Conservation (phyloP, 2,113 vertebrate genomes). For the Salvelinus alpinus region DNA sequence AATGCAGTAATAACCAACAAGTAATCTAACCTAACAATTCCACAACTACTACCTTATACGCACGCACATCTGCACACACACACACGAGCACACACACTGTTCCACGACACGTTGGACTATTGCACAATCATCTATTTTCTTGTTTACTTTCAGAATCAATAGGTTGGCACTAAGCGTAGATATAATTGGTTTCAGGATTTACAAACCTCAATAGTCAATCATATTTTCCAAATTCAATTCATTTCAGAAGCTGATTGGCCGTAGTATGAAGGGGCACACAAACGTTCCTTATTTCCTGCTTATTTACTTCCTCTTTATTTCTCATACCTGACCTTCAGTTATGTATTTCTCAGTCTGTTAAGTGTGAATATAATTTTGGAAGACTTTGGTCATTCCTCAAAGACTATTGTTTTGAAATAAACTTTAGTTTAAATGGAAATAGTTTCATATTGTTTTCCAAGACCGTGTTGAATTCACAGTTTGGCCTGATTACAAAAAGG, state of each 20-base stretch:
- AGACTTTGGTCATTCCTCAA: not conserved
- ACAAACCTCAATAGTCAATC: not conserved
- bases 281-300: not conserved
- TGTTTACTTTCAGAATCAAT: not conserved
- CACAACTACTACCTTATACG: no score
- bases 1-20: no score
- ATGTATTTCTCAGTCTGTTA: not conserved
- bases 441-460: not conserved
- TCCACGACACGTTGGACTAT: not conserved
- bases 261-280: not conserved
- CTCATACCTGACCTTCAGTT: not conserved
- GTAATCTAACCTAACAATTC: no score
- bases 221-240: not conserved
- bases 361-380: not conserved
- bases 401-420: not conserved
- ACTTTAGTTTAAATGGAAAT: not conserved
- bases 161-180: not conserved
- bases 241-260: not conserved
- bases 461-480: not conserved
- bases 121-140: not conserved
- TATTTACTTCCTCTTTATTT: not conserved
- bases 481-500: not conserved
- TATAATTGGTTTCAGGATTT: slow-evolving; percentile 4
- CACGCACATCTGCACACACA: not conserved
- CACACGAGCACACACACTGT: not conserved